phyloP scores from a whole-genome alignment of 2,797 vertebrate species.

The Arctocebus calabarensis region DNA sequence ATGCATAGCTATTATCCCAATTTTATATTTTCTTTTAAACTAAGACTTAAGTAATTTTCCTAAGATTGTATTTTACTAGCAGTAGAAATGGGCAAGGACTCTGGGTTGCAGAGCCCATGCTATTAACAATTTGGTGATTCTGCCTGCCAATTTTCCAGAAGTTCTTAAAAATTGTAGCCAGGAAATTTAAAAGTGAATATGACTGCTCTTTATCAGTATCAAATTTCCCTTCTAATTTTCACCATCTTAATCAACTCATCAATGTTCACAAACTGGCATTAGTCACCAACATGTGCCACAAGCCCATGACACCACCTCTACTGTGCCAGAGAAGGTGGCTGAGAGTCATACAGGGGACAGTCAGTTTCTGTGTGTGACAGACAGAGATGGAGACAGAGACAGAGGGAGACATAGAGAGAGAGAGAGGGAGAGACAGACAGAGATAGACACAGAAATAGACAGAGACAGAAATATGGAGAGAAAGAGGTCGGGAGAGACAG shows the following conservation, averaged over 20 bases:
- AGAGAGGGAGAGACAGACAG: too few relatives aligned
- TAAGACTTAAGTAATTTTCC: slow-evolving; percentile 39
- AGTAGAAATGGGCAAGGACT: neutral
- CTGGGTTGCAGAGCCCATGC: neutral
- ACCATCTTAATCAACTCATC: neutral
- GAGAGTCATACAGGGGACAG: neutral
- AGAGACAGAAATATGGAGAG: neutral
- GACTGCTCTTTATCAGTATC: neutral
- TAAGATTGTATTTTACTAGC: neutral
- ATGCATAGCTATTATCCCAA: neutral
- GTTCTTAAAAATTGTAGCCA: slow-evolving; percentile 24
- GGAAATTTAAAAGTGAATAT: slow-evolving; percentile 30
- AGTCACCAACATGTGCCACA: neutral
- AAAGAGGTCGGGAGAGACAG: neutral
- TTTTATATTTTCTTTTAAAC: slow-evolving; percentile 51
- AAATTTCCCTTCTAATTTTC: slow-evolving; percentile 16
- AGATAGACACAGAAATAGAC: neutral
- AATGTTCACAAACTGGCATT: neutral
- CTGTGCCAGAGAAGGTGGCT: neutral
- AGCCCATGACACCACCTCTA: neutral
- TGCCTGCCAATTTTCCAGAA: neutral
- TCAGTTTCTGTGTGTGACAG: neutral
- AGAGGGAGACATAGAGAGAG: too few relatives aligned
- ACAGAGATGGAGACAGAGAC: too few relatives aligned
- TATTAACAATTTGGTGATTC: neutral